These are phyloP conservation scores for Hetaerina americana DNA, from an alignment of 1,140 invertebrate genomes.

Conservation along the genomic window DNA sequence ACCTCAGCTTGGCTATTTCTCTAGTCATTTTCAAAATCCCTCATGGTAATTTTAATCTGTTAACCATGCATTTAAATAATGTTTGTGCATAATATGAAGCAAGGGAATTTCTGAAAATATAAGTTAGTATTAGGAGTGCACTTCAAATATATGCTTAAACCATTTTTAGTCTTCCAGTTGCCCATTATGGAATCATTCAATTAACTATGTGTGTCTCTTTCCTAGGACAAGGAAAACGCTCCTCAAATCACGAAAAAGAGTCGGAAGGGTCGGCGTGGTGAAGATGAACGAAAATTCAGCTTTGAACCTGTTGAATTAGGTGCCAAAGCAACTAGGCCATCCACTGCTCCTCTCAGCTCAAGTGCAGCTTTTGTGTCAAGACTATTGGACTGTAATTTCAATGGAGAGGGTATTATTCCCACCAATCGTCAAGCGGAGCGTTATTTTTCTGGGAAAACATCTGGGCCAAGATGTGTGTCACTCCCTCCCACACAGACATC, in stretches of 20 bases:
- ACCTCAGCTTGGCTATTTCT: too few species aligned
- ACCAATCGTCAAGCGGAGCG: constrained; percentile 13
- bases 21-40: constrained; percentile 3
- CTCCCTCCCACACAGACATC: not conserved
- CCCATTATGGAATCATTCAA: too few species aligned
- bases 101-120: too few species aligned
- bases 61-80: too few species aligned
- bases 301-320: constrained; percentile 11
- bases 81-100: too few species aligned
- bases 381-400: constrained; percentile 15
- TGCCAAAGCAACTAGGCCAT: not conserved
- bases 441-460: constrained; percentile 14
- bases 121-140: too few species aligned
- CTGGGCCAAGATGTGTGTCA: not conserved
- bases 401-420: constrained; percentile 10
- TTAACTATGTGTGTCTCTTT: constrained; percentile 2
- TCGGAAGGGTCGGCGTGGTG: constrained; percentile 18
- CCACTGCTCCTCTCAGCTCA: constrained; percentile 5
- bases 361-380: constrained; percentile 10
- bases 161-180: not conserved
- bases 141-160: too few species aligned
- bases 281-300: constrained; percentile 13
- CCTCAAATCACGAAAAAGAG: constrained; percentile 23
- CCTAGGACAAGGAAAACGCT: constrained; percentile 25
- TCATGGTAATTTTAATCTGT: too few species aligned